Evolutionary conservation across 1,140 invertebrate genomes (phyloP).

Genomic region (Chironomus tepperi): DNA sequence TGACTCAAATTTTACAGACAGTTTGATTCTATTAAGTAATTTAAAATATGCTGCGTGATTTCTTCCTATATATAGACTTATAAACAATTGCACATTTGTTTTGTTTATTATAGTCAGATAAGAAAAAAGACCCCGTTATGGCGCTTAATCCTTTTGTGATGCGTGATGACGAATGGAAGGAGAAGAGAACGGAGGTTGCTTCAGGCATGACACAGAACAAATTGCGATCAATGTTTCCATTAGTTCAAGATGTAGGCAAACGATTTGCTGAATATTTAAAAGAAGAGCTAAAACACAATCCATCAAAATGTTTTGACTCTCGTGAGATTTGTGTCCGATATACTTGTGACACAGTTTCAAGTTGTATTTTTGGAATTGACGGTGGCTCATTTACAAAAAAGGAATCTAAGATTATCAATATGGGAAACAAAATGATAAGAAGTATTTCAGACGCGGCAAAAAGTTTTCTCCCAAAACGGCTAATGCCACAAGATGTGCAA

Average conservation of each 20-base stretch:
- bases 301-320: not conserved
- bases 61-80: not conserved
- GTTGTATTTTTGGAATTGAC: not conserved
- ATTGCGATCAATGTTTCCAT: not conserved
- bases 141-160: not conserved
- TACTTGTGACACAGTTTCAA: not conserved
- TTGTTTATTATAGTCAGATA: not conserved
- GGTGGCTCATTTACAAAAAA: conserved; percentile 1
- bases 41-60: not conserved
- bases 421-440: conserved; percentile 21
- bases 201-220: conserved; percentile 11
- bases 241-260: not conserved
- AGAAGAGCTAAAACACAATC: not conserved
- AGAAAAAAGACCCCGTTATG: conserved; percentile 6
- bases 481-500: conserved; percentile 11
- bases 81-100: not conserved
- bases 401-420: not conserved
- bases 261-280: not conserved
- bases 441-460: conserved; percentile 15
- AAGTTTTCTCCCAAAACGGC: not conserved
- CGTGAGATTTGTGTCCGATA: not conserved
- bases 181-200: not conserved
- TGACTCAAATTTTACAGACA: not conserved
- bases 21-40: not conserved
- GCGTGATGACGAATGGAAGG: not conserved